Evolutionary conservation across 2,888 invertebrate genomes (phyloP), one percentile per base, ranked within the genome.

Genomic region (Nymphalis polychloros): DNA sequence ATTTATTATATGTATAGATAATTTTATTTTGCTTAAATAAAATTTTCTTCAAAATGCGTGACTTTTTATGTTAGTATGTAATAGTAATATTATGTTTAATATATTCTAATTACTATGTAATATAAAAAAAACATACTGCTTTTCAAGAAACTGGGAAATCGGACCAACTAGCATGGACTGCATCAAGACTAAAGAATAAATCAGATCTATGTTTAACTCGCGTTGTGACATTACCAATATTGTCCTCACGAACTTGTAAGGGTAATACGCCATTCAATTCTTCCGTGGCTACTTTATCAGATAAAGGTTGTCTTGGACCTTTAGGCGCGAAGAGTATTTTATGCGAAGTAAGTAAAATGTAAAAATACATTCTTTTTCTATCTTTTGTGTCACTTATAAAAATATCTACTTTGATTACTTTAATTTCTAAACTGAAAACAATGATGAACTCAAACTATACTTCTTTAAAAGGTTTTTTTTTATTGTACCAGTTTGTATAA

Each of bases 261-360:
- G 84, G 81, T 67, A 84, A 85, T 2, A 83, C 86, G 3, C 75
- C 89, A 64, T 63, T 77, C 0, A 74, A 76, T 23, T 79, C 83
- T 66, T 55, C 27, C 3, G 81, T 89, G 62, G 92, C 90, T 53
- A 75, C 80, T 23, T 8, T 61, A 20, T 13, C 64, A 17, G 93
- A 94, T 76, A 94, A 94, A 66, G 93, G 93, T 19, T 94, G 94
- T 74, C 78, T 93, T 16, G 94, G 94, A 2, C 84, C 94, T 27
- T 75, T 93, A 57, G 94, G 93, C 8, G 81, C 86, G 19, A 82
- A 78, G 27, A 91, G 90, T 59, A 82, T 92, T 16, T 77, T 94
- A 66, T 94, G 94, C 75, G 78, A 85, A 73, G 94, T 94, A 84
- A 83, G 46, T 67, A 35, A 31, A 31, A 31, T 31, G 5, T 31